Base-by-base conservation (phyloP, 2,113 vertebrate species). In the Oceanites oceanicus region DNA sequence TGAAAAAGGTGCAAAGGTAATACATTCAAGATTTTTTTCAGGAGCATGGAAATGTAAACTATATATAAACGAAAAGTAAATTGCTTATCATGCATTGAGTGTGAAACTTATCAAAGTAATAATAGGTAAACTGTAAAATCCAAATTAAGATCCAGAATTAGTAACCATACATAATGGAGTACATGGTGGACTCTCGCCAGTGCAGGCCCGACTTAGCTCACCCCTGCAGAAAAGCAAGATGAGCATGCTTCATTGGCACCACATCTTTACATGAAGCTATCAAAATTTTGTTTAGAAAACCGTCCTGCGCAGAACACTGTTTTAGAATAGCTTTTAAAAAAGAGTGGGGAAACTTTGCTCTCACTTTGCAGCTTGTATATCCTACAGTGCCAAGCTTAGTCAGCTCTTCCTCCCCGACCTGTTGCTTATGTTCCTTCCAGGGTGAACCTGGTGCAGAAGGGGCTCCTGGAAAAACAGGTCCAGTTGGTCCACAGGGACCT, bases 1-100 rank as follows among this genome's bases (percentile, higher is more conserved):
- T 80, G 99, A 99, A 98, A 99, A 99, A 97, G 99, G 99, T 59
- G 98, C 99, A 71, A 99, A 99, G 99, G 99, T 99, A 99, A 98
- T 62, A 34, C 17, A 25, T 5, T 44, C 26, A 32, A 26, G 11
- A 23, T 8, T 45, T 56, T 42, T 92, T 86, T 74, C 25, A 30
- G 15, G 21, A 62, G 5, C 13, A 53, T 38, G 23, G 21, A 76
- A 82, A 76, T 63, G 20, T 11, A 52, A 87, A 50, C n/a, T 58
- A 16, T 34, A n/a, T 85, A 47, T 56, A 62, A 87, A 53, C 62
- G 5, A 58, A 49, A 90, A 55, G 4, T 65, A 72, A 93, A 52
- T 49, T 36, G 4, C 13, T 92, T 62, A 42, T 68, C 18, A 40
- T 55, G 38, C 14, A 59, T 8, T 14, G 53, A 87, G 34, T 36